Evolutionary conservation across 2,797 vertebrate species (phyloP), one percentile per base, ranked within the genome.

Genomic region (Coluber constrictor): DNA sequence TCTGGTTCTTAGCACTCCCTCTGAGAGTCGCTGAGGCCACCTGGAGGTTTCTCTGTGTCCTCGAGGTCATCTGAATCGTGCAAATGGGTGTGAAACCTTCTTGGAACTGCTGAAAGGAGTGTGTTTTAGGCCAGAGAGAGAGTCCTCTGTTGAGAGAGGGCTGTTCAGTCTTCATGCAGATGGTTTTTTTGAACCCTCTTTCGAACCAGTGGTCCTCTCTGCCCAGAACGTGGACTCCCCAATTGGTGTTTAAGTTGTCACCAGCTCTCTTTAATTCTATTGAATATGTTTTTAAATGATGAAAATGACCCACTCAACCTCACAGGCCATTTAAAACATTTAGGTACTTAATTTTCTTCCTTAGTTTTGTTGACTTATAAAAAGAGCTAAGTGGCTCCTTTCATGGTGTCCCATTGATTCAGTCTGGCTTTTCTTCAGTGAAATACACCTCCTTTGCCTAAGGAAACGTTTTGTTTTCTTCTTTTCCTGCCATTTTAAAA

Each of bases 391-490:
- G 96, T 95, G 95, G 97, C 95, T 96, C 90, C 94, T 98, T 98
- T 98, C 98, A 98, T 98, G 98, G 98, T 98, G 97, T 98, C 97
- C 93, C 97, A 98, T 98, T 97, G 98, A 99, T 98, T 98, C 98
- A 97, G 98, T 37, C 47, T 92, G 93, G 94, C 55, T 55, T 93
- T 94, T 94, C 95, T 95, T 96, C 93, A 89, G 94, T 96, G 93
- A 95, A 95, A 95, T 98, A 98, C 98, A 98, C 98, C 97, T 97
- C 98, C 98, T 98, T 98, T 98, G 97, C 97, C 97, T 98, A 98
- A 98, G 98, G 98, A 98, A 98, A 98, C 98, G 98, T 98, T 98
- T 98, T 98, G 98, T 98, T 98, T 98, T 97, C 97, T 97, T 18
- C n/a, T 98, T 96, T 97, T 97, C 97, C 97, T 97, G 97, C 97